These are phyloP conservation scores for Todiramphus chloris DNA, from an alignment of 2,113 vertebrate species.

Conservation along the genomic window DNA sequence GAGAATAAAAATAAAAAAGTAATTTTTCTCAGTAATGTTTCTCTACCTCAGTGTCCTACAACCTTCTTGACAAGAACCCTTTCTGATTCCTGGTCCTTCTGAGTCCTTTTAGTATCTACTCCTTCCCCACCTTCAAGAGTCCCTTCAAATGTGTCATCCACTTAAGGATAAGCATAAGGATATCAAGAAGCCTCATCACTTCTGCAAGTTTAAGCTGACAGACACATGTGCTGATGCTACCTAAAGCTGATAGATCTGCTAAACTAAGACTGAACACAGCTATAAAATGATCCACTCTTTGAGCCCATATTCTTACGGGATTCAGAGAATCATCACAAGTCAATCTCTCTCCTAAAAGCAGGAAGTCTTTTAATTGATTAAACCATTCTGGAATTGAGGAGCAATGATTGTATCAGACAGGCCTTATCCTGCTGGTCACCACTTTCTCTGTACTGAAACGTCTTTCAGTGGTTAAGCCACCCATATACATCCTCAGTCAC, in stretches of 20 bases:
- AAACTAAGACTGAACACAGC: background rate
- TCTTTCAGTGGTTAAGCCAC: background rate
- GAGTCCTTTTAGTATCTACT: background rate
- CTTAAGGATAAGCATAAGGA: background rate
- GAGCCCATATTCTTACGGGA: background rate
- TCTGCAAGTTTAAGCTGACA: background rate
- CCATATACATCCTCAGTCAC: rapidly evolving
- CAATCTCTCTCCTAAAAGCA: background rate
- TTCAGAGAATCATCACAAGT: background rate
- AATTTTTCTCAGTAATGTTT: background rate
- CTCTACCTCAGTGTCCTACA: background rate
- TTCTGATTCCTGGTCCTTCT: background rate
- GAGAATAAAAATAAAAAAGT: background rate
- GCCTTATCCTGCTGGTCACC: background rate
- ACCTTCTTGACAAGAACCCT: background rate
- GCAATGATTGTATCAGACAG: background rate
- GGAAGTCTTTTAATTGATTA: background rate
- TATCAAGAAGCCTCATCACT: background rate
- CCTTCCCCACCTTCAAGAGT: background rate
- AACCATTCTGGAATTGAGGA: background rate
- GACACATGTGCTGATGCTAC: background rate
- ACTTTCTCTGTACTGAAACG: background rate
- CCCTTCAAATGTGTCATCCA: background rate
- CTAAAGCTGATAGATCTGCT: background rate
- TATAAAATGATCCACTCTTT: background rate